phyloP scores from a whole-genome alignment of 2,113 vertebrate genomes.

The Capreolus pygargus region DNA sequence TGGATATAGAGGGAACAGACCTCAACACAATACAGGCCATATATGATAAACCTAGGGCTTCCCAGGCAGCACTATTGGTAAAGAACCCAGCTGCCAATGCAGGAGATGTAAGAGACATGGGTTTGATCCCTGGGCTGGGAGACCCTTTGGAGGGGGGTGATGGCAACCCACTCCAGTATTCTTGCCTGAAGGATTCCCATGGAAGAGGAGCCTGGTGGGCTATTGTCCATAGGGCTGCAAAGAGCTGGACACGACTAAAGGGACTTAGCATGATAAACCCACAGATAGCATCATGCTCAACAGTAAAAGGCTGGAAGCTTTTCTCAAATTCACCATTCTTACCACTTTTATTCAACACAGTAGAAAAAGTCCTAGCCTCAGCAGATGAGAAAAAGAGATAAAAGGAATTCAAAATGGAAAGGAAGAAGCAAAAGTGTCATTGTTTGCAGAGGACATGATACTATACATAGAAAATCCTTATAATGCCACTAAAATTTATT shows the following conservation, averaged over 20 bases:
- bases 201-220: neutral
- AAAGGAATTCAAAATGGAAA: neutral
- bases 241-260: accelerated
- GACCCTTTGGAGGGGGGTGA: neutral
- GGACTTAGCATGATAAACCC: neutral
- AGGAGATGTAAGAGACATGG: neutral
- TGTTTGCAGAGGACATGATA: neutral
- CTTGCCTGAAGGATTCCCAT: neutral
- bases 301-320: neutral
- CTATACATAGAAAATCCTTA: neutral
- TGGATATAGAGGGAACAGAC: neutral
- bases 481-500: neutral
- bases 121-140: neutral
- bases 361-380: neutral
- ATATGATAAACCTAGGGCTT: neutral
- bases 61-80: neutral
- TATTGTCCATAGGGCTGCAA: neutral
- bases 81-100: neutral
- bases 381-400: neutral
- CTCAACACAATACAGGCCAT: neutral
- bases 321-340: neutral
- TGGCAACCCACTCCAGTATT: neutral
- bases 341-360: neutral
- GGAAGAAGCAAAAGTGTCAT: neutral
- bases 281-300: neutral